Evolutionary conservation across 2,797 vertebrate genomes (phyloP), one percentile per base, ranked within the genome.

Genomic region (Cryptoprocta ferox): DNA sequence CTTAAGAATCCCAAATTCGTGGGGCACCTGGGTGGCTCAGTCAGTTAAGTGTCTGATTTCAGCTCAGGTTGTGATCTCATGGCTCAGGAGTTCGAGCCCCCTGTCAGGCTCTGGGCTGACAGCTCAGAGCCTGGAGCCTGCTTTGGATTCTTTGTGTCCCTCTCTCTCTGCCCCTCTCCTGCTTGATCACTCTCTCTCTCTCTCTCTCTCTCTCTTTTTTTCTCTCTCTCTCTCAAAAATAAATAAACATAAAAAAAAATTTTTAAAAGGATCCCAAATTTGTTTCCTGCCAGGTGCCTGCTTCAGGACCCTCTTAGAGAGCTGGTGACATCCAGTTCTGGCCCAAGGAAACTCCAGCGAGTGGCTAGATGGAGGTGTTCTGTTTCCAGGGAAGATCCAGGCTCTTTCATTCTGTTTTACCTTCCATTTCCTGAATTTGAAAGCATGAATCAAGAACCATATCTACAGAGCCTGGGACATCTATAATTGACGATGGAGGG

Each of bases 271-370:
- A 68, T 85, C 39, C 78, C 83, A 32, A 85, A 96, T 98, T 98
- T 97, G 96, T 95, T 83, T 68, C 71, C 93, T 98, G 92, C 94
- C 96, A 97, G 91, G 95, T 96, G 93, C 86, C 89, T 98, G 94
- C 92, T 97, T 48, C n/a, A 61, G 85, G 59, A 97, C 95, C 85
- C 97, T 98, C 97, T 94, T 94, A 84, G 95, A 97, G 95, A 96
- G 82, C 95, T 96, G 95, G 97, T 96, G 97, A 98, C 86, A 97
- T 96, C 90, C 97, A 97, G 89, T 98, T 98, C 96, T 97, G 90
- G 2, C 78, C 96, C 97, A 97, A 35, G 37, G 48, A 88, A 90
- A 97, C 68, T 89, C 24, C 37, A 95, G 71, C 56, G 61, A 0
- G 0, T 6, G 11, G 2, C 6, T 26, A 13, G 95, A 70, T 82